Evolutionary conservation across 2,888 invertebrate species (phyloP), one percentile per base, ranked within the genome.

Genomic region (Zygaena filipendulae): DNA sequence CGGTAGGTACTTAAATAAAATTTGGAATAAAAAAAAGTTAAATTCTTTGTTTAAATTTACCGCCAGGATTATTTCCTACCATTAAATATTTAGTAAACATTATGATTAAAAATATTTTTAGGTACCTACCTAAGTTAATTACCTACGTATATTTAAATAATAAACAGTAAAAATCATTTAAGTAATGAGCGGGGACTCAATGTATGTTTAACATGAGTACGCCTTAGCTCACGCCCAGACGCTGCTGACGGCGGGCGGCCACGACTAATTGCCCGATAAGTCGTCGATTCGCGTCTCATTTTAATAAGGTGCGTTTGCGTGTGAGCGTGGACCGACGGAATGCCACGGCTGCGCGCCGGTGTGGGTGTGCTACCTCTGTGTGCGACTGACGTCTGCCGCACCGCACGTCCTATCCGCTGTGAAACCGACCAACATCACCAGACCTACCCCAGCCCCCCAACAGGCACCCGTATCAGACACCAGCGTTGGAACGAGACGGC

Each of bases 221-320:
- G 41, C 30, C 38, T 47, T 70, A 59, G 45, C 43, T 52, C 48
- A 61, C 54, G 53, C 59, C 64, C 66, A 66, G 69, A 67, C 62
- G 68, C 62, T n/a, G n/a, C n/a, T n/a, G n/a, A n/a, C 61, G 58
- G 61, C 61, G 5, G 16, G 16, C 61, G 58, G 61, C 62, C 61
- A 63, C 71, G 67, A 75, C 75, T 79, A 79, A 77, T 77, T 77
- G 77, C 68, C 71, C 77, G 77, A 77, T 77, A 79, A 79, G 72
- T 75, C 75, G 77, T 71, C 75, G 74, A 77, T 77, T 75, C 71
- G 71, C 71, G 71, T 75, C 77, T 77, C 77, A 75, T 77, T 77
- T 77, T 77, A 79, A 79, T 79, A 77, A 77, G 77, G 77, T 74
- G 66, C 67, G 67, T 68, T n/a, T 60, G 68, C 66, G 53, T 71